Evolutionary conservation across 2,888 invertebrate genomes (phyloP).

Genomic region (Acleris literana): DNA sequence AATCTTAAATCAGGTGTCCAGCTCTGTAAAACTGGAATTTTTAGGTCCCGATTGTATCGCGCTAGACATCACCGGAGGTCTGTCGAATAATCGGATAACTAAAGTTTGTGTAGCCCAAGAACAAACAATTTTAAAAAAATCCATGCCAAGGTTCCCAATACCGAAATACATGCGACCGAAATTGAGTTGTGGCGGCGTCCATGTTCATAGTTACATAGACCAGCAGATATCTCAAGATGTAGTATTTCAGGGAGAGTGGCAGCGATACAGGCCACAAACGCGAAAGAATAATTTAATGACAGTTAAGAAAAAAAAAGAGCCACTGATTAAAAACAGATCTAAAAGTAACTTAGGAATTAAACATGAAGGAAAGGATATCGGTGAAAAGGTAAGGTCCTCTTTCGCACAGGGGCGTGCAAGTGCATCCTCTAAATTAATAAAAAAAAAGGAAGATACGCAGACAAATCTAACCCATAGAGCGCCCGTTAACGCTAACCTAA

Average conservation of each 20-base stretch:
- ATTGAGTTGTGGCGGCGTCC: conserved; percentile 64
- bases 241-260: conserved; percentile 75
- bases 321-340: conserved; percentile 39
- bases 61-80: conserved; percentile 39
- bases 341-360: conserved; percentile 5
- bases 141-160: conserved; percentile 38
- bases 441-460: too few relatives aligned
- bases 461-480: too few relatives aligned
- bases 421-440: too few relatives aligned
- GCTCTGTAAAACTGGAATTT: conserved; percentile 48
- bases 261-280: conserved; percentile 46
- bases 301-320: conserved; percentile 20
- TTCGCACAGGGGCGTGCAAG: too few relatives aligned
- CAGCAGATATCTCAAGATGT: conserved; percentile 66
- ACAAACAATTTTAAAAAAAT: neutral
- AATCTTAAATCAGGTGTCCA: conserved; percentile 48
- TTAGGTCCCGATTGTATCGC: conserved; percentile 49
- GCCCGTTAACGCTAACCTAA: too few relatives aligned
- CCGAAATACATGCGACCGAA: conserved; percentile 48
- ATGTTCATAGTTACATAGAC: conserved; percentile 71
- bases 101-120: conserved; percentile 30
- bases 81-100: conserved; percentile 35
- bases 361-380: neutral
- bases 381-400: neutral
- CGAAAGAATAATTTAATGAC: conserved; percentile 41